phyloP scores from a whole-genome alignment of 2,888 invertebrate genomes.

The Ichneumon xanthorius region DNA sequence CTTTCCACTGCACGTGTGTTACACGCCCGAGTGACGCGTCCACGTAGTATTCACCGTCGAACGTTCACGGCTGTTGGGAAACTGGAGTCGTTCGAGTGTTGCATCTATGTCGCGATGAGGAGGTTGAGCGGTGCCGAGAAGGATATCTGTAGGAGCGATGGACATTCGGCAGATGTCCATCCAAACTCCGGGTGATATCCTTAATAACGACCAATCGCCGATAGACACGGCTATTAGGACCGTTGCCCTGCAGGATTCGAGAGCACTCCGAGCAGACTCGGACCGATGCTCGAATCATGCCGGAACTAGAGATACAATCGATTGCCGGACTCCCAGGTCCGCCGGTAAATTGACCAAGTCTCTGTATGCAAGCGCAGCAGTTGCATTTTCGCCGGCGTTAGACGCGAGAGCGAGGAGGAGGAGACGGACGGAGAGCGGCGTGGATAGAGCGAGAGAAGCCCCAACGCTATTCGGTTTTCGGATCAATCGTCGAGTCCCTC shows the following conservation, averaged over 20 bases:
- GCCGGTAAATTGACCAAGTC: conserved; percentile 55
- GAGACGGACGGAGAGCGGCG: background rate
- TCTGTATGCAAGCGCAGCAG: conserved; percentile 31
- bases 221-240: conserved; percentile 18
- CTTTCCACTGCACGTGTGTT: conserved; percentile 9
- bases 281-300: conserved; percentile 27
- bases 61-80: background rate
- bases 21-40: background rate
- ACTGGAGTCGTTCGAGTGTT: background rate
- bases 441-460: conserved; percentile 2
- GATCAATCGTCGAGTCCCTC: conserved; percentile 46
- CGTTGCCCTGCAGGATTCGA: background rate
- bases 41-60: background rate
- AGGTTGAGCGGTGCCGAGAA: background rate
- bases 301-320: conserved; percentile 49
- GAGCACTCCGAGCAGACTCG: conserved; percentile 31
- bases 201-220: background rate
- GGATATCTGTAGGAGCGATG: conserved; percentile 8
- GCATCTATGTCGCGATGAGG: background rate
- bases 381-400: conserved; percentile 21
- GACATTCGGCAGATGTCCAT: conserved; percentile 28
- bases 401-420: background rate
- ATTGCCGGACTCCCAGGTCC: conserved; percentile 45
- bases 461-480: conserved; percentile 52
- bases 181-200: conserved; percentile 9